A percentile compares a stretch with the other conserved stretches of the same genome.
These are phyloP conservation scores for Fulmarus glacialis DNA, from an alignment of 2,113 vertebrate genomes.

Conservation along the genomic window DNA sequence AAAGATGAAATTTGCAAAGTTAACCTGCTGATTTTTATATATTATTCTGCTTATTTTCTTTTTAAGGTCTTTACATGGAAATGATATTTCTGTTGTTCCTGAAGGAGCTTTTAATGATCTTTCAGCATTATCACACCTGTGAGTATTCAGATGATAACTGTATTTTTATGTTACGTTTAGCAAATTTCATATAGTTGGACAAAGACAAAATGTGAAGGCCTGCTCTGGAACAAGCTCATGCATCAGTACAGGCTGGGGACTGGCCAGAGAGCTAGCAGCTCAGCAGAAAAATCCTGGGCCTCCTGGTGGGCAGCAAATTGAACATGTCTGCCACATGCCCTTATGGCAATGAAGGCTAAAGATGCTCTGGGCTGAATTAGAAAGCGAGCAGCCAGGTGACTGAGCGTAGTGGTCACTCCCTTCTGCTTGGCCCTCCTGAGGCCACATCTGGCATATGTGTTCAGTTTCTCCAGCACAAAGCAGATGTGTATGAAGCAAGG, in stretches of 20 bases:
- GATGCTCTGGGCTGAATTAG: neutral
- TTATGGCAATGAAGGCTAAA: neutral
- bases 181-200: neutral
- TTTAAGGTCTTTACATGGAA: constrained; percentile 93
- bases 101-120: constrained; percentile 96
- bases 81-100: constrained; percentile 94
- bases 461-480: neutral
- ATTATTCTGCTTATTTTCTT: neutral
- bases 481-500: neutral
- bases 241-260: neutral
- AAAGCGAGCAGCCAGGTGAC: neutral
- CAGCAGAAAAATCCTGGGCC: neutral
- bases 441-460: neutral
- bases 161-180: neutral
- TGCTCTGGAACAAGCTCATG: neutral
- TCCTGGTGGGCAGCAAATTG: neutral
- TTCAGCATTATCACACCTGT: constrained; percentile 94
- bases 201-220: neutral
- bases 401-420: neutral
- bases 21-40: neutral
- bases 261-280: neutral
- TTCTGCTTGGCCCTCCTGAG: neutral
- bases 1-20: neutral
- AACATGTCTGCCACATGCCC: neutral
- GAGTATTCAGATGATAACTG: constrained; percentile 70